These are phyloP conservation scores for Zoanthus sociatus DNA, from an alignment of 92 coral and sea anemone genomes.

Conservation along the genomic window DNA sequence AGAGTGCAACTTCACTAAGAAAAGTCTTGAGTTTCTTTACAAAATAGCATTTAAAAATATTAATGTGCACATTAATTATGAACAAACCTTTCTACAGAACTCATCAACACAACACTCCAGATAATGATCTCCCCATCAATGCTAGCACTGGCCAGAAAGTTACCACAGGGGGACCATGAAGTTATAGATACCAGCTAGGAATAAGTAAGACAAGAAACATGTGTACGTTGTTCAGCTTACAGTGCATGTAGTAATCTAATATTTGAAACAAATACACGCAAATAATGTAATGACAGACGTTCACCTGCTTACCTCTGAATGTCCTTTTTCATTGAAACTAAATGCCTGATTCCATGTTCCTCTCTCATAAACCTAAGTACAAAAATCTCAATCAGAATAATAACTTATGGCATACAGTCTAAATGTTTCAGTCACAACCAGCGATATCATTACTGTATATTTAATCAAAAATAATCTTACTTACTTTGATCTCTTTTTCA, in stretches of 20 bases:
- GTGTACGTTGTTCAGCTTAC: no score
- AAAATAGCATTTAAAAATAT: not conserved
- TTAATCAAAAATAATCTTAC: not conserved
- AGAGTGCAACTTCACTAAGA: no score
- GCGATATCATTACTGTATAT: not conserved
- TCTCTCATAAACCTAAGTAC: conserved; percentile 79
- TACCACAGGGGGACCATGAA: conserved; percentile 98
- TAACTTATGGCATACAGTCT: not conserved
- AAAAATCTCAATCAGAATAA: not conserved
- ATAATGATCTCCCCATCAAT: conserved; percentile 90
- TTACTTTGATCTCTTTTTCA: conserved; percentile 79
- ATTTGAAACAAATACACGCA: not conserved
- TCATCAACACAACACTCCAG: conserved; percentile 78
- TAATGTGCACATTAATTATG: not conserved
- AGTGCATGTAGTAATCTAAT: not conserved
- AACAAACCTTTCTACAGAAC: conserved; percentile 83
- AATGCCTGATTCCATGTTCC: conserved; percentile 82
- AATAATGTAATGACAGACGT: not conserved
- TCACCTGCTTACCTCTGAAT: conserved; percentile 73
- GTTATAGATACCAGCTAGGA: conserved; percentile 80
- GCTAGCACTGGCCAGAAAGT: conserved; percentile 85
- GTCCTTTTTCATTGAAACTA: conserved; percentile 70
- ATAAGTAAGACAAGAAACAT: not conserved
- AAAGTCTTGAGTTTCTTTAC: not conserved
- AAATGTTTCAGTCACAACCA: no score